Evolutionary conservation across 35 echinoderm and acorn worm species (phyloP).

Genomic region (Holothuria glaberrima): DNA sequence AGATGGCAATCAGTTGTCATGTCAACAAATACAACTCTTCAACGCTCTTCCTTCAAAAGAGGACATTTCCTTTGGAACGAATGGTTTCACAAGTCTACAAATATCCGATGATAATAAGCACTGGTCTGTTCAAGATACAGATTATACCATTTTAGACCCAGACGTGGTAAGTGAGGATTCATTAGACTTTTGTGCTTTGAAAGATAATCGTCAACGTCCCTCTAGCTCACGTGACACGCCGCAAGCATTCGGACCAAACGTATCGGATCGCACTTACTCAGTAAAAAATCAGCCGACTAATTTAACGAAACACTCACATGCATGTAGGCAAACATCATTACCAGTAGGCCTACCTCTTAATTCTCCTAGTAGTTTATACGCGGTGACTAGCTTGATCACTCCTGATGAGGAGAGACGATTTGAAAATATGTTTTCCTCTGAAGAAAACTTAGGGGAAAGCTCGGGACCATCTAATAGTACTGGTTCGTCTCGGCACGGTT

Average conservation of each 20-base stretch:
- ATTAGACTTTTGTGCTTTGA: not conserved
- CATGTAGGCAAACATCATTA: slow-evolving; percentile 8
- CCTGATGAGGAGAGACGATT: not conserved
- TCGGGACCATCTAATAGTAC: not conserved
- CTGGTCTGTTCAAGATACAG: not conserved
- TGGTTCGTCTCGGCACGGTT: not conserved
- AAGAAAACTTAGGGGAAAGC: not conserved
- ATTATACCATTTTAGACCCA: slow-evolving; percentile 30
- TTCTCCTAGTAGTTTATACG: slow-evolving; percentile 25
- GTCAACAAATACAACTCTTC: too few species aligned
- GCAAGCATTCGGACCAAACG: too few species aligned
- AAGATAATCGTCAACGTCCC: not conserved
- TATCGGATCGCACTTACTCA: too few species aligned
- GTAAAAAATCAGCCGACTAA: not conserved
- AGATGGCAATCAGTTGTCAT: not conserved
- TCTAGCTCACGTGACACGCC: too few species aligned
- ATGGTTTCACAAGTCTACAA: not conserved
- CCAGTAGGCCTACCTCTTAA: not conserved
- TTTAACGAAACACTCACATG: not conserved
- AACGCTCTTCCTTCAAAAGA: not conserved
- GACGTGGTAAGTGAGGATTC: slow-evolving; percentile 17
- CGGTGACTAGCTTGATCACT: slow-evolving; percentile 20
- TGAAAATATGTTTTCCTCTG: not conserved
- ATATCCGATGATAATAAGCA: not conserved
- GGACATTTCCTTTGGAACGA: not conserved